Evolutionary conservation across 2,113 vertebrate genomes (phyloP).

Genomic region (Thoracochromis brauschi): DNA sequence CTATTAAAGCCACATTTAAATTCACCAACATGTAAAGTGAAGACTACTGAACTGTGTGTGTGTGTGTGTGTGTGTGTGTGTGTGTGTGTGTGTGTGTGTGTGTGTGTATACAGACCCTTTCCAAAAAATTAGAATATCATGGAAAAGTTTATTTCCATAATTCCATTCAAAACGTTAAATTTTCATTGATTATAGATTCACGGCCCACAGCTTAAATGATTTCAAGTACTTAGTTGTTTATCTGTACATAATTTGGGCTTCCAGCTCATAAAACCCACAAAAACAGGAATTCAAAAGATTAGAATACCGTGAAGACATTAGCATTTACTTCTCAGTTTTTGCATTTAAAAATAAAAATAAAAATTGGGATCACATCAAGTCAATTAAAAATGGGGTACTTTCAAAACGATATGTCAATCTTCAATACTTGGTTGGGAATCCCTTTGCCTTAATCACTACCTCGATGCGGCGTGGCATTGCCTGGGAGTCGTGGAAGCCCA

Average conservation of each 20-base stretch:
- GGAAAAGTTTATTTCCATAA: neutral
- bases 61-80: accelerated
- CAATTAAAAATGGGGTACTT: neutral
- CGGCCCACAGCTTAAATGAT: neutral
- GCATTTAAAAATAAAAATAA: accelerated
- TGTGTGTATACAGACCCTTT: neutral
- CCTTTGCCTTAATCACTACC: neutral
- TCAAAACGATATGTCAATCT: neutral
- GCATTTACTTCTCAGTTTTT: neutral
- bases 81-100: accelerated
- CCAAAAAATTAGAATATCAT: neutral
- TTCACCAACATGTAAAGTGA: neutral
- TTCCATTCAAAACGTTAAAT: neutral
- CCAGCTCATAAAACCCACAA: neutral
- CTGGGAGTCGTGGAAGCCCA: neutral
- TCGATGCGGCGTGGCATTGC: neutral
- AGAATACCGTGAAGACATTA: neutral
- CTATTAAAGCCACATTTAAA: neutral
- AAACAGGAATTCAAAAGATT: neutral
- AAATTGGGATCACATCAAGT: neutral
- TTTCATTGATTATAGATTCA: neutral
- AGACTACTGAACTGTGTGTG: neutral
- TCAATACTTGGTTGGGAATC: neutral
- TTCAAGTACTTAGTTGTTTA: neutral
- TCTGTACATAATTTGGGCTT: neutral